Evolutionary conservation across 1,140 invertebrate species (phyloP), one percentile per base, ranked within the genome.

Genomic region (Mactra quadrangularis): DNA sequence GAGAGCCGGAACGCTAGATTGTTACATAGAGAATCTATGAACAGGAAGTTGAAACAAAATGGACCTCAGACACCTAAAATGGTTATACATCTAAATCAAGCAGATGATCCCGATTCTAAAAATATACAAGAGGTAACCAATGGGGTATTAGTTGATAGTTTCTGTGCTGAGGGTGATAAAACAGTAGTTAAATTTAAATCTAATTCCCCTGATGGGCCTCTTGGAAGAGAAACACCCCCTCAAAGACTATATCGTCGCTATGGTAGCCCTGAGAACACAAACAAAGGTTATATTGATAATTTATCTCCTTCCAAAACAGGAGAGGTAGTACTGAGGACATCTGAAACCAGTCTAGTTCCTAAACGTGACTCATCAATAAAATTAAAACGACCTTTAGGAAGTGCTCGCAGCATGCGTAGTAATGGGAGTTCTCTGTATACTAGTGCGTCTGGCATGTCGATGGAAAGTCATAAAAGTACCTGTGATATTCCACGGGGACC

Each of bases 401-500:
- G 77, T 74, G 86, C 84, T 31, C 57, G 74, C 47, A 88, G 82
- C 74, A 53, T 76, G 4, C 64, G 77, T 71, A 85, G 84, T 15
- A 47, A 74, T 72, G 76, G 79, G 38, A 85, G 68, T 66, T 82
- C 71, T n/a, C 25, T 79, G 52, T 81, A 83, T 57, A 83, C 66
- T 19, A 82, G 38, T 74, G 79, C 66, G 57, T 81, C 72, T 25
- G 75, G 55, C 22, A 59, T 41, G 31, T 78, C 81, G 6, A 75
- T 68, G 1, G 60, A 50, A 27, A 57, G 87, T 85, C 86, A 85
- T 47, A 25, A 64, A 52, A 78, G 85, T 45, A 76, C 83, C 60
- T 88, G 86, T 83, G 53, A 59, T 25, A 86, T 90, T 33, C 85
- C 86, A 3, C 81, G 84, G 2, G 82, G 84, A 11, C 79, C 68